Evolutionary conservation across 2,113 vertebrate species (phyloP).

Genomic region (Rhagologus leucostigma): DNA sequence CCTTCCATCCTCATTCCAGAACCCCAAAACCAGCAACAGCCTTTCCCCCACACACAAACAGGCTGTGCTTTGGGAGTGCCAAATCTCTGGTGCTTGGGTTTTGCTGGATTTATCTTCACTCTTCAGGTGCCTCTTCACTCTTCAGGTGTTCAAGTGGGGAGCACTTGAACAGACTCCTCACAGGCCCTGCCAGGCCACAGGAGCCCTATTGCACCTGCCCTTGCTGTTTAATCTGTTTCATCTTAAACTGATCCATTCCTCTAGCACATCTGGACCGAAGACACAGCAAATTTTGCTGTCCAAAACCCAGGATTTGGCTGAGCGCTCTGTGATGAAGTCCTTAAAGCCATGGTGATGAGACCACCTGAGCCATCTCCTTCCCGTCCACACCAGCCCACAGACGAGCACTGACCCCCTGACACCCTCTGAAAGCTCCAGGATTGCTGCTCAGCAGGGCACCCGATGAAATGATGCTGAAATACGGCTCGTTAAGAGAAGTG

Average conservation of each 20-base stretch:
- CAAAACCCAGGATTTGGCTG: not conserved
- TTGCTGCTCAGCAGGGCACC: not conserved
- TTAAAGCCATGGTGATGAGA: fast-evolving
- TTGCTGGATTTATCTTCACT: not conserved
- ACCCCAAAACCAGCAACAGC: fast-evolving
- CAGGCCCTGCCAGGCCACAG: not conserved
- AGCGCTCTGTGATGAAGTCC: not conserved
- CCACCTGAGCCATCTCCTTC: not conserved
- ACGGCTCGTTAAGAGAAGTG: not conserved
- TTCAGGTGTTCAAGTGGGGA: not conserved
- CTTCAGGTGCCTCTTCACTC: fast-evolving
- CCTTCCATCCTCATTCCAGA: not conserved
- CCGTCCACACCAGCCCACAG: not conserved
- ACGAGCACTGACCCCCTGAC: not conserved
- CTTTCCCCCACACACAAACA: fast-evolving
- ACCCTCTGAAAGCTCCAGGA: not conserved
- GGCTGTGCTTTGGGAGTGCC: not conserved
- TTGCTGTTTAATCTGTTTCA: not conserved
- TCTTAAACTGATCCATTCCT: not conserved
- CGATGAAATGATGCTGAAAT: not conserved
- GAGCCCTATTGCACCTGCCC: not conserved
- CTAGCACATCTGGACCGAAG: not conserved
- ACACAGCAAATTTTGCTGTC: not conserved
- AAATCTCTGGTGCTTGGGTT: not conserved
- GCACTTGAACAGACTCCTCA: not conserved